These are phyloP conservation scores for Myripristis jacobus DNA, from an alignment of 2,797 vertebrate species.

Conservation along the genomic window DNA sequence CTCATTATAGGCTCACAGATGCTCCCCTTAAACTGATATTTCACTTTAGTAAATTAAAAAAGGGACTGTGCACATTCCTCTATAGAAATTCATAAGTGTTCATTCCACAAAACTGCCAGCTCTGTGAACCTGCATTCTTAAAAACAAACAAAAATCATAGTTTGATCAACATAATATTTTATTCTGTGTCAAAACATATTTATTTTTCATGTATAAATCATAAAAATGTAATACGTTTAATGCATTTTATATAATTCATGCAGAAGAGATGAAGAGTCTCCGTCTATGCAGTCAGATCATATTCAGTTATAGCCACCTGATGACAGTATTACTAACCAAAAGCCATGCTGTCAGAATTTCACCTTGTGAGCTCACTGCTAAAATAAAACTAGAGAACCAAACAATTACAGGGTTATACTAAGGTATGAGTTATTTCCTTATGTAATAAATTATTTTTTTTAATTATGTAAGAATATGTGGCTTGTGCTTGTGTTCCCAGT, in stretches of 20 bases:
- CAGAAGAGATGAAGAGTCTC: too few relatives aligned
- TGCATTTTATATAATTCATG: too few relatives aligned
- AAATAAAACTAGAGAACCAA: background rate
- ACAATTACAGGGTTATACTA: background rate
- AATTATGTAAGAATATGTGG: background rate
- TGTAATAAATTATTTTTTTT: background rate
- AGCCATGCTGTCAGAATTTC: background rate
- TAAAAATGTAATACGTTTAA: too few relatives aligned
- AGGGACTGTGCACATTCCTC: background rate
- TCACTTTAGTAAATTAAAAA: slow-evolving; percentile 6
- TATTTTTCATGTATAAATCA: too few relatives aligned
- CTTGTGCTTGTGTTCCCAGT: too few relatives aligned
- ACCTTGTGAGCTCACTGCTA: background rate
- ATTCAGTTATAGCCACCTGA: too few relatives aligned
- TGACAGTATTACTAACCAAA: too few relatives aligned
- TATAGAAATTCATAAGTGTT: slow-evolving; percentile 21
- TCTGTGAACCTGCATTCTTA: background rate
- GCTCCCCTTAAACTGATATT: slow-evolving; percentile 35
- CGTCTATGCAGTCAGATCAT: too few relatives aligned
- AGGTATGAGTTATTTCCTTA: background rate
- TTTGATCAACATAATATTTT: too few relatives aligned
- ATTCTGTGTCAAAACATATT: too few relatives aligned
- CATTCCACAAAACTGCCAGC: background rate
- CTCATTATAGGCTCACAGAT: slow-evolving; percentile 20
- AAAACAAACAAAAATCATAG: too few relatives aligned